Base-by-base conservation (phyloP, 2,888 invertebrate genomes). In the Eupithecia subfuscata region DNA sequence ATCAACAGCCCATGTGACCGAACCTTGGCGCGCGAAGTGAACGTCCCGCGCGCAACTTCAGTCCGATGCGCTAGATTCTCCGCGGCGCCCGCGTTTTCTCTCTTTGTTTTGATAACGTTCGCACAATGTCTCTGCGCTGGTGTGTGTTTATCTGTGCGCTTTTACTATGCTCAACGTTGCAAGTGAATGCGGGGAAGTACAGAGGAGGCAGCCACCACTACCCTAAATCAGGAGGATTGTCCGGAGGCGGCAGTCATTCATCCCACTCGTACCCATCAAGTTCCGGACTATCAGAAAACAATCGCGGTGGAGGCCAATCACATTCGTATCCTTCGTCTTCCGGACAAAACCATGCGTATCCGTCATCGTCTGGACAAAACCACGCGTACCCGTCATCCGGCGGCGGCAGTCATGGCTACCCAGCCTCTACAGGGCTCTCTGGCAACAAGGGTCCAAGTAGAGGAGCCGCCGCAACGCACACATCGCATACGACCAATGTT, bases 131-230 rank as follows among this genome's bases (percentile, higher is more conserved):
- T 77, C 81, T 83, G 56, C 80, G 82, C 52, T 85, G 85, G 81
- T 87, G 85, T 83, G 85, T 84, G 80, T 82, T 91, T 64, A 82
- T 91, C 75, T 89, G 88, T 81, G 87, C 87, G 76, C 75, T 90
- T 79, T 82, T 91, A 79, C 74, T 92, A 82, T 84, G 83, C 78
- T 82, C 83, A 1, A 77, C 84, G 63, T 70, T 83, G 40, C 82
- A 86, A 79, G 80, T 80, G 77, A 82, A 71, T 77, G 80, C 78
- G 22, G 79, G 75, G 81, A 69, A 78, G 84, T 56, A 77, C 30
- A 79, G 84, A 34, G 82, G 86, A 56, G 78, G 80, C 30, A 40
- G 77, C 40, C 81, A 81, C 63, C 71, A 75, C 70, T 80, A 85
- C 69, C 85, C 88, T 16, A 82, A 83, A 16, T 82, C 86, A 14